These are phyloP conservation scores for Limonius californicus DNA, from an alignment of 1,140 invertebrate species.

Conservation along the genomic window DNA sequence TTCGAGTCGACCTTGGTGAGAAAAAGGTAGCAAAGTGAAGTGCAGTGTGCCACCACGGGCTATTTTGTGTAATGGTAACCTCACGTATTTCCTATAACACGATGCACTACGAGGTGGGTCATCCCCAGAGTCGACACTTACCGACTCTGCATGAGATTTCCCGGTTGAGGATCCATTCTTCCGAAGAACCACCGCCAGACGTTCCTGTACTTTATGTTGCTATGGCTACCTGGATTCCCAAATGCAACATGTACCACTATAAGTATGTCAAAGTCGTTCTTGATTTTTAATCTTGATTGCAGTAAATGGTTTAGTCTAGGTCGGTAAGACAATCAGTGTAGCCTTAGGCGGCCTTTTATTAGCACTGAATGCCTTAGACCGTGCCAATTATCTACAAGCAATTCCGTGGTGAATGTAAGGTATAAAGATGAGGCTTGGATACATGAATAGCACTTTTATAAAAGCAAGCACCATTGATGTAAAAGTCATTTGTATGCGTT, in stretches of 20 bases:
- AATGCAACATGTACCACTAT: slow-evolving; percentile 52
- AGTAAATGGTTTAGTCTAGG: background rate
- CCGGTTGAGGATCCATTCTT: slow-evolving; percentile 36
- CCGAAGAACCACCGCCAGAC: slow-evolving; percentile 52
- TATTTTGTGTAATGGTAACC: background rate
- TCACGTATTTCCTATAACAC: slow-evolving; percentile 22
- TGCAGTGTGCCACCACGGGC: too few species aligned
- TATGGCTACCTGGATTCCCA: slow-evolving; percentile 61
- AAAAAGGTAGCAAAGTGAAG: too few species aligned
- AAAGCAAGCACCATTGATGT: too few species aligned
- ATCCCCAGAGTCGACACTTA: slow-evolving; percentile 26
- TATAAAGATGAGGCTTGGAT: too few species aligned
- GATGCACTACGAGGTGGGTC: slow-evolving; percentile 33
- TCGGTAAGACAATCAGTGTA: background rate
- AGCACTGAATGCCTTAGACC: too few species aligned
- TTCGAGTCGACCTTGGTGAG: too few species aligned
- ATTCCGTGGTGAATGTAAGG: too few species aligned
- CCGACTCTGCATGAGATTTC: slow-evolving; percentile 38
- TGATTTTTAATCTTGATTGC: background rate
- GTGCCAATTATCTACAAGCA: too few species aligned
- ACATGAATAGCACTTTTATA: too few species aligned
- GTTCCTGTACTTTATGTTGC: slow-evolving; percentile 61
- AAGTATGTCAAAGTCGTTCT: slow-evolving; percentile 33
- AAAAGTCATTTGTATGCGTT: too few species aligned
- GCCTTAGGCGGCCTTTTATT: too few species aligned